Percentiles rank a stretch among this genome's conserved stretches.
These are phyloP conservation scores for Sesamia inferens DNA, from an alignment of 2,888 invertebrate genomes.

Conservation along the genomic window DNA sequence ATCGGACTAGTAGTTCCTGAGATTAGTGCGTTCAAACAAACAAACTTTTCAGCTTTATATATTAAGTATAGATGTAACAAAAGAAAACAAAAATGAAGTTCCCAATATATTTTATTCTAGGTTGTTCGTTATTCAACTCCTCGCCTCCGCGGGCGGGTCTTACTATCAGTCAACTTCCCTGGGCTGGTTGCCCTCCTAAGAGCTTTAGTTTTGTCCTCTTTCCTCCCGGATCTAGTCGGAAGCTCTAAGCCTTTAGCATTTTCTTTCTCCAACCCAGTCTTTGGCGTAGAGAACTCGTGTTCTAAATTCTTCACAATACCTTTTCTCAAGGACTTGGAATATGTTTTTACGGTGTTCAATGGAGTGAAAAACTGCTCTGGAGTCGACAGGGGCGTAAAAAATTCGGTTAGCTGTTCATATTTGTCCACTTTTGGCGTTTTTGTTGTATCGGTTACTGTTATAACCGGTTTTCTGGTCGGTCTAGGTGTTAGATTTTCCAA, in stretches of 20 bases:
- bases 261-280: slow-evolving; percentile 38
- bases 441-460: slow-evolving; percentile 66
- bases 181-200: slow-evolving; percentile 79
- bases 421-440: slow-evolving; percentile 54
- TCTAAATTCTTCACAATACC: slow-evolving; percentile 82
- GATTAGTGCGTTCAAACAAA: too few species aligned
- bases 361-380: slow-evolving; percentile 82
- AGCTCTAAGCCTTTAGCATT: slow-evolving; percentile 33
- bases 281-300: slow-evolving; percentile 77
- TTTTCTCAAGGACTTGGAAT: slow-evolving; percentile 70
- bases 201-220: slow-evolving; percentile 54
- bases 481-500: slow-evolving; percentile 78
- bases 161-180: slow-evolving; percentile 70
- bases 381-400: slow-evolving; percentile 76
- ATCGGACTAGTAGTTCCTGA: too few species aligned
- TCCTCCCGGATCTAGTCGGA: slow-evolving; percentile 36
- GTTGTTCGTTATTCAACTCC: slow-evolving; percentile 51
- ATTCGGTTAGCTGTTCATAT: slow-evolving; percentile 56
- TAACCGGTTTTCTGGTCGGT: slow-evolving; percentile 65
- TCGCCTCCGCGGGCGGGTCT: slow-evolving; percentile 62
- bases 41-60: too few species aligned
- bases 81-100: slow-evolving; percentile 22
- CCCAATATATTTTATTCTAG: slow-evolving; percentile 42
- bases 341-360: slow-evolving; percentile 77
- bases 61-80: too few species aligned